Percentiles rank a stretch among this genome's conserved stretches.
Conservation (phyloP, 2,113 vertebrate genomes). For the Toxostoma redivivum region DNA sequence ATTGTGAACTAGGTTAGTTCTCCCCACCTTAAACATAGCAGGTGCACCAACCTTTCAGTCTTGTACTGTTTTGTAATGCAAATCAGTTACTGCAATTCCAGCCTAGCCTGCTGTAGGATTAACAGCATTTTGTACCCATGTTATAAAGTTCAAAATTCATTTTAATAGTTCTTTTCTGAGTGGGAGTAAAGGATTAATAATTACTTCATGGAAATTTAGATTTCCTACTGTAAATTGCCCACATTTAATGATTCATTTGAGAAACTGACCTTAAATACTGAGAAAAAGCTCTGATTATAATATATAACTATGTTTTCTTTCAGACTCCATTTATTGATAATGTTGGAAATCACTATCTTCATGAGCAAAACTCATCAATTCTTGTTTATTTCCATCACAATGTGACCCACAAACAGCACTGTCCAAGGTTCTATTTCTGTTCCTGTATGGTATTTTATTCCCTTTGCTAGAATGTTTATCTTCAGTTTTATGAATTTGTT, state of each 20-base stretch:
- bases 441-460: neutral
- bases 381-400: neutral
- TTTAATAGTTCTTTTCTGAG: neutral
- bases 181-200: neutral
- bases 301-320: neutral
- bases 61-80: neutral
- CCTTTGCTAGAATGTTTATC: neutral
- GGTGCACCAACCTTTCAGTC: neutral
- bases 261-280: neutral
- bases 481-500: neutral
- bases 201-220: neutral
- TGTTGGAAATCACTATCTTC: neutral
- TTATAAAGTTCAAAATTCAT: neutral
- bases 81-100: neutral
- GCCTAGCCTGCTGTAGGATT: neutral
- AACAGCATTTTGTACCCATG: neutral
- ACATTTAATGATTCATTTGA: neutral
- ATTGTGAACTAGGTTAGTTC: neutral
- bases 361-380: neutral
- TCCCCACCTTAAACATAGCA: neutral
- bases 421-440: neutral
- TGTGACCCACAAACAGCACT: neutral
- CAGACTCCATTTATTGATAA: neutral
- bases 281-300: neutral
- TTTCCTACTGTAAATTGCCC: neutral